Evolutionary conservation across 2,113 vertebrate genomes (phyloP).

Genomic region (Nothoprocta perdicaria): DNA sequence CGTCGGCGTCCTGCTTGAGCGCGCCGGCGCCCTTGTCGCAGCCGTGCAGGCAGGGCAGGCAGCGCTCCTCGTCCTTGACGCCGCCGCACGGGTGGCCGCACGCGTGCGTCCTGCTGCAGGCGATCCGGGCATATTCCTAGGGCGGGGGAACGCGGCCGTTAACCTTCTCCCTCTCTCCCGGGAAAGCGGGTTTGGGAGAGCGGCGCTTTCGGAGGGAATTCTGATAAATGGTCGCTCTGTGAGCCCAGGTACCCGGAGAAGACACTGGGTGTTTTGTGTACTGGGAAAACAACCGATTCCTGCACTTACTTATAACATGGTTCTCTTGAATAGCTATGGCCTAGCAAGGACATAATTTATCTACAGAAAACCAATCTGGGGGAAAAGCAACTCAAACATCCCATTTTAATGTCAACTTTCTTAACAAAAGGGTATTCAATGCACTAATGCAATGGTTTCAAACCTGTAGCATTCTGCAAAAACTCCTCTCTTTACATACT

Average conservation of each 20-base stretch:
- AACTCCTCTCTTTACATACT: background rate
- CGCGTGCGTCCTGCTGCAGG: slow-evolving; percentile 94
- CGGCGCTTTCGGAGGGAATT: background rate
- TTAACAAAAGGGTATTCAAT: background rate
- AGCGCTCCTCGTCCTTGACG: slow-evolving; percentile 93
- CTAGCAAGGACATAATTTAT: background rate
- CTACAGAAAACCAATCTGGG: background rate
- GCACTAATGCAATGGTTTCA: background rate
- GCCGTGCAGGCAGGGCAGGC: slow-evolving; percentile 93
- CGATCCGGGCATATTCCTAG: slow-evolving; percentile 95
- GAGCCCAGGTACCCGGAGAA: background rate
- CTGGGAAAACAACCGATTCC: background rate
- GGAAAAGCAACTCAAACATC: background rate
- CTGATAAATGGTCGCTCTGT: background rate
- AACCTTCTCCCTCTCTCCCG: background rate
- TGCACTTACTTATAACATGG: background rate
- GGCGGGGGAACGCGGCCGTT: background rate
- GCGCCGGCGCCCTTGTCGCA: slow-evolving; percentile 90
- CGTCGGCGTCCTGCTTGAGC: slow-evolving; percentile 96
- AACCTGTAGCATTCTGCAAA: background rate
- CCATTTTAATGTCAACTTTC: background rate
- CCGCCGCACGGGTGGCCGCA: slow-evolving; percentile 96
- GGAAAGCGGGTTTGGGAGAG: background rate
- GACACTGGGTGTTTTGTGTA: background rate
- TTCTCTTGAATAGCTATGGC: background rate